Conservation (phyloP, 2,113 vertebrate species). For the Xyliphius kryptos region DNA sequence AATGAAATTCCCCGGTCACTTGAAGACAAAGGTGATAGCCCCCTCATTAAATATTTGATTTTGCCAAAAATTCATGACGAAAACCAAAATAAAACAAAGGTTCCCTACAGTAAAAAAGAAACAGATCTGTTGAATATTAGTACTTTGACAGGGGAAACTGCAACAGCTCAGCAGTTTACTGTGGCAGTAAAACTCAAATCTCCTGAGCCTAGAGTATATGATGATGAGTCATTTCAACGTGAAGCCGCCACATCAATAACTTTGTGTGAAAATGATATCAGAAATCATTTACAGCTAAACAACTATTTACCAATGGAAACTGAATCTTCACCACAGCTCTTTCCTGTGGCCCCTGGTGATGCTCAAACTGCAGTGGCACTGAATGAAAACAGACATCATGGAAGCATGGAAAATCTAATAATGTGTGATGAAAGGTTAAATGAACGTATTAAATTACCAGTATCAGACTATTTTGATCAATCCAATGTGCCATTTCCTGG, state of each 20-base stretch:
- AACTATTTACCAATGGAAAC: conserved; percentile 6
- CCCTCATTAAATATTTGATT: too few species aligned
- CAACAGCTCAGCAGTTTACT: background rate
- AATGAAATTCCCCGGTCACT: conserved; percentile 6
- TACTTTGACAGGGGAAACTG: background rate
- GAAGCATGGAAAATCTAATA: conserved; percentile 2
- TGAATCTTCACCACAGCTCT: background rate
- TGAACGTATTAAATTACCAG: background rate
- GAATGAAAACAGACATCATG: conserved; percentile 1
- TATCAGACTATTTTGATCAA: conserved; percentile 19
- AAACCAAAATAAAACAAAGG: conserved; percentile 13
- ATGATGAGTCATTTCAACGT: conserved; percentile 21
- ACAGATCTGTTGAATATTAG: background rate
- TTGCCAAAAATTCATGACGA: too few species aligned
- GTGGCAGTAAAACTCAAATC: conserved; percentile 17
- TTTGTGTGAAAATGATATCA: conserved; percentile 13
- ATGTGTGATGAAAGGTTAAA: too few species aligned
- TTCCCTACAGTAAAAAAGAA: background rate
- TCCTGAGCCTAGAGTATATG: background rate
- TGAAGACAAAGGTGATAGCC: conserved; percentile 10
- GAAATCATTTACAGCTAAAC: conserved; percentile 27
- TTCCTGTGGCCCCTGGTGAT: background rate
- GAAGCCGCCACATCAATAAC: background rate
- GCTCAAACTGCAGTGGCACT: background rate
- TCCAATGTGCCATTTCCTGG: conserved; percentile 24